These are phyloP conservation scores for Frieseomelitta varia DNA, from an alignment of 1,140 invertebrate species.

Conservation along the genomic window DNA sequence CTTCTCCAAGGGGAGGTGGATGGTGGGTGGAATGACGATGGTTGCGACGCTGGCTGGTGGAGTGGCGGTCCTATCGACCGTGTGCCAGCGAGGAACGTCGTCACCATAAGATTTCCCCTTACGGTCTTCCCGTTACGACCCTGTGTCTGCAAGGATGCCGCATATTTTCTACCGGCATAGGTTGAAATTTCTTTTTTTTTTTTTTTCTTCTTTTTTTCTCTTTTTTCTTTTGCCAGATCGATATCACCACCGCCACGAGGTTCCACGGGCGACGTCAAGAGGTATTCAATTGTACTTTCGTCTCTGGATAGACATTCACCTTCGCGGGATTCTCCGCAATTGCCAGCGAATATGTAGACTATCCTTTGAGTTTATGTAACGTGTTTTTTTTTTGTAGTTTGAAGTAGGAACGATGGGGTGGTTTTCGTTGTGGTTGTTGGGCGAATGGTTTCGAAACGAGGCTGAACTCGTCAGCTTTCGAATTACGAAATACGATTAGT, in stretches of 20 bases:
- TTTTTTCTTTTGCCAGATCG: constrained; percentile 35
- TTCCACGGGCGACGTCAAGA: neutral
- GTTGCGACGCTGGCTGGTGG: constrained; percentile 48
- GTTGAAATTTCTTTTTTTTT: constrained; percentile 17
- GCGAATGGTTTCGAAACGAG: neutral
- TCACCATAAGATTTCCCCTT: constrained; percentile 68
- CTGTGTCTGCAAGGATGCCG: constrained; percentile 18
- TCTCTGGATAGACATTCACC: neutral
- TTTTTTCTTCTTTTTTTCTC: too few species aligned
- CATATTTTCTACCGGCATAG: constrained; percentile 24
- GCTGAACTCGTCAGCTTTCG: neutral
- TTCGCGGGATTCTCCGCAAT: neutral
- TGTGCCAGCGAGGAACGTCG: constrained; percentile 64
- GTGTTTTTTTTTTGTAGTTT: neutral
- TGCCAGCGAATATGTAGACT: neutral
- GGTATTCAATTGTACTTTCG: constrained; percentile 19
- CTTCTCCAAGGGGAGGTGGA: constrained; percentile 60
- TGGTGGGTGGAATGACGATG: constrained; percentile 49
- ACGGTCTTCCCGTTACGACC: constrained; percentile 36
- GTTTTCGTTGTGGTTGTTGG: neutral
- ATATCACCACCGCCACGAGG: neutral
- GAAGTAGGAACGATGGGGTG: too few species aligned
- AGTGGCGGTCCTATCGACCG: constrained; percentile 69
- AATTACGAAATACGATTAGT: neutral
- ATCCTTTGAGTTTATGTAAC: neutral